Conservation (phyloP, 2,113 vertebrate genomes). For the Puffinus mauretanicus region DNA sequence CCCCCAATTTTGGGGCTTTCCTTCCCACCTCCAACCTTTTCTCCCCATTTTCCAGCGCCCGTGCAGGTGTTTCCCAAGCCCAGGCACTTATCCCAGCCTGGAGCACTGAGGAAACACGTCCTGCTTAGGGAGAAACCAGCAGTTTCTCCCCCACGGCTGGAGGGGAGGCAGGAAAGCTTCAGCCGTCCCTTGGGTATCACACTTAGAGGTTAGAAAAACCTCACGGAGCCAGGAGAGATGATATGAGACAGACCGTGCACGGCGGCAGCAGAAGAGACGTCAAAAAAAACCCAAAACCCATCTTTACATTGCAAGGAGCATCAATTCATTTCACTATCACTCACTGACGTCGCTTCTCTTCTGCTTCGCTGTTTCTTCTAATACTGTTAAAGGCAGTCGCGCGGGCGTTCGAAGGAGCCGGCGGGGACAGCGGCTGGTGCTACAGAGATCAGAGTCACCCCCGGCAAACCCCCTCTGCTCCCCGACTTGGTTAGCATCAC, state of each 20-base stretch:
- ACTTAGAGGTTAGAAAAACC: neutral
- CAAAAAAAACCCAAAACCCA: neutral
- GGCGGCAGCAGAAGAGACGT: neutral
- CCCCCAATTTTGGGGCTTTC: too few species aligned
- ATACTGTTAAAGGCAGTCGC: neutral
- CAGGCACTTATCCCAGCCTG: neutral
- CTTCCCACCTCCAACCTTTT: neutral
- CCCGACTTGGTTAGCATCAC: rapidly evolving
- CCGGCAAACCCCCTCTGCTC: neutral
- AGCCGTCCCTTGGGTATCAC: neutral
- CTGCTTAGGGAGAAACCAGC: rapidly evolving
- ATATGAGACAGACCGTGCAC: rapidly evolving
- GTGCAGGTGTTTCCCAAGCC: rapidly evolving
- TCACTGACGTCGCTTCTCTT: neutral
- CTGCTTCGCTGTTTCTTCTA: neutral
- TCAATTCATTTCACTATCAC: neutral
- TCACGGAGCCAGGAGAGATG: neutral
- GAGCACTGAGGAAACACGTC: neutral
- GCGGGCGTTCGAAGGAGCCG: rapidly evolving
- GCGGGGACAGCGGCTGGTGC: neutral
- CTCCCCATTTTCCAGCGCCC: neutral
- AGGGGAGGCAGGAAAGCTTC: neutral
- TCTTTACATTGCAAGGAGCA: neutral
- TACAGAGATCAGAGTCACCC: neutral
- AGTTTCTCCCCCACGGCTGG: neutral